Evolutionary conservation across 2,797 vertebrate species (phyloP).

Genomic region (Dendrocincla tyrannina): DNA sequence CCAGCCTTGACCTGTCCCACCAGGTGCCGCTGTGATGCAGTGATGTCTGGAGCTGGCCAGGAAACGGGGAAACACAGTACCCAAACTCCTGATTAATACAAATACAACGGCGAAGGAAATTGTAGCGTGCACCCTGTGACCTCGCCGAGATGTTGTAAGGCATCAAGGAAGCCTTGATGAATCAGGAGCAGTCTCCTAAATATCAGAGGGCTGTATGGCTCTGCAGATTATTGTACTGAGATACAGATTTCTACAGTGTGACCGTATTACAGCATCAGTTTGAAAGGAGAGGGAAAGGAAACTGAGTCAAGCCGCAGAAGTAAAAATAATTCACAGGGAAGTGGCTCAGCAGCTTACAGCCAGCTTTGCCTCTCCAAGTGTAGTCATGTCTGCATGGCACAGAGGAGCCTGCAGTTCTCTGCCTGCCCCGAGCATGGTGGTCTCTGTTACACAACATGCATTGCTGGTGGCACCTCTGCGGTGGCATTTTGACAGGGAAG

Average conservation of each 20-base stretch:
- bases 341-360: not conserved
- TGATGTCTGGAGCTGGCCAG: not conserved
- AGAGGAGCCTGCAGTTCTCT: not conserved
- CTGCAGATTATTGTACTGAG: not conserved
- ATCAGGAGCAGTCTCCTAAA: slow-evolving; percentile 22
- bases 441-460: not conserved
- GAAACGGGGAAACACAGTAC: not conserved
- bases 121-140: slow-evolving; percentile 58
- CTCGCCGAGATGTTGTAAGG: not conserved
- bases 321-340: not conserved
- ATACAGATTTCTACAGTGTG: not conserved
- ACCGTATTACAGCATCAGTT: not conserved
- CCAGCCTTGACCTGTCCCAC: slow-evolving; percentile 15
- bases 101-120: slow-evolving; percentile 48
- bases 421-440: not conserved
- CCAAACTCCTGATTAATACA: slow-evolving; percentile 38
- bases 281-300: not conserved
- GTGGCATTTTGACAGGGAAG: slow-evolving; percentile 16
- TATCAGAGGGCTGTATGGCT: not conserved
- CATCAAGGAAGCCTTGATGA: slow-evolving; percentile 20
- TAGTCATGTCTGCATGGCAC: not conserved
- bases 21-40: slow-evolving; percentile 45
- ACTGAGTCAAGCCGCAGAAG: not conserved
- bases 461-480: slow-evolving; percentile 13
- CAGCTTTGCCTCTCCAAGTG: not conserved